Conservation (phyloP, 92 coral and sea anemone species). For the Zoanthus sociatus region DNA sequence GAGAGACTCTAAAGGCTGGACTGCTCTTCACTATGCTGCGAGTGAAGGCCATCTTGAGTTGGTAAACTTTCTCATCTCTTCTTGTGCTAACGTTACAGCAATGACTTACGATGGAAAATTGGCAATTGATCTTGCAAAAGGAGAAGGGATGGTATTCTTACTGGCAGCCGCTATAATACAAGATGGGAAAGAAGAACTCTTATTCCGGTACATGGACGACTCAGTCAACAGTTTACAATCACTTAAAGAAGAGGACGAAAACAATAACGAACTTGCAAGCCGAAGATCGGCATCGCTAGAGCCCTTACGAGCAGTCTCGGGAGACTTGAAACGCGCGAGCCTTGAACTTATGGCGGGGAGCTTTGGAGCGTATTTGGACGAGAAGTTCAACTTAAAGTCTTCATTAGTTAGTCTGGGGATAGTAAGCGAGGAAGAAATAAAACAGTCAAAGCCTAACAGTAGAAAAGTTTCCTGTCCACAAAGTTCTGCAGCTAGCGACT, state of each 20-base stretch:
- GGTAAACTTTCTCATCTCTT: slow-evolving; percentile 68
- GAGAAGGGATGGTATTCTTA: slow-evolving; percentile 89
- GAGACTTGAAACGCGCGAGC: slow-evolving; percentile 79
- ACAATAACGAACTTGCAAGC: slow-evolving; percentile 26
- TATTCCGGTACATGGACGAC: slow-evolving; percentile 74
- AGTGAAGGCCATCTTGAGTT: slow-evolving; percentile 76
- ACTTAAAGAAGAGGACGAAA: slow-evolving; percentile 60
- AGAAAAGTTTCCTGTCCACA: slow-evolving; percentile 64
- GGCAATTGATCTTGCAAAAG: slow-evolving; percentile 85
- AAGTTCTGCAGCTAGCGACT: neutral
- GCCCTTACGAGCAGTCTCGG: slow-evolving; percentile 41
- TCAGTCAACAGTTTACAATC: slow-evolving; percentile 77
- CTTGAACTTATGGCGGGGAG: slow-evolving; percentile 72
- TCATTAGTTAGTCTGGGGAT: slow-evolving; percentile 29
- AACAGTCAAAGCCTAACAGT: neutral
- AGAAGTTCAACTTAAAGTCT: slow-evolving; percentile 62
- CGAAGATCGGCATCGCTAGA: slow-evolving; percentile 64
- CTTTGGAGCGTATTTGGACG: slow-evolving; percentile 65
- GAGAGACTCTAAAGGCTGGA: slow-evolving; percentile 85
- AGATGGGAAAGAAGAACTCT: slow-evolving; percentile 81
- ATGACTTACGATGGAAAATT: slow-evolving; percentile 78
- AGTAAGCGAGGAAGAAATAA: slow-evolving; percentile 40
- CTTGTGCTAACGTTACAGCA: slow-evolving; percentile 80
- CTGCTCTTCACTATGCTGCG: slow-evolving; percentile 85
- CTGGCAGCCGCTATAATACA: slow-evolving; percentile 81